Percentiles rank a stretch among this genome's conserved stretches.
Evolutionary conservation across 1,140 invertebrate genomes (phyloP).

Genomic region (Cecropterus lyciades): DNA sequence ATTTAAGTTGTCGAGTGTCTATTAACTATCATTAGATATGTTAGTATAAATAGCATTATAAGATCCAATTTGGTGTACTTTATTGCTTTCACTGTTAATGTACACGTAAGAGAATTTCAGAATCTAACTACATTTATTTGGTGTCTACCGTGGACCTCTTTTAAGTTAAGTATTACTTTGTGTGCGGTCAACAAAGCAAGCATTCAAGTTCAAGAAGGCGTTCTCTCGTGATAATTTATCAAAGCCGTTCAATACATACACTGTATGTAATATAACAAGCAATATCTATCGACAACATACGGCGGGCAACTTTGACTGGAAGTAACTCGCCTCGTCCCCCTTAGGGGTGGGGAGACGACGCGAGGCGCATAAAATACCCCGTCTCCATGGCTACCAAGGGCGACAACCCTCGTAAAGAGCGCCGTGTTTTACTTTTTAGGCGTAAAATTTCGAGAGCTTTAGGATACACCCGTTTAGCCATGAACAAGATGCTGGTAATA

Average conservation of each 20-base stretch:
- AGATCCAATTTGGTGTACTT: too few relatives aligned
- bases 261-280: too few relatives aligned
- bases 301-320: slow-evolving; percentile 45
- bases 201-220: too few relatives aligned
- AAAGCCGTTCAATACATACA: not conserved
- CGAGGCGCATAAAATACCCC: slow-evolving; percentile 67
- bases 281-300: slow-evolving; percentile 14
- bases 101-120: too few relatives aligned
- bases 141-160: too few relatives aligned
- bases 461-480: not conserved
- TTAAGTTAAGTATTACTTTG: too few relatives aligned
- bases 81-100: too few relatives aligned
- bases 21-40: too few relatives aligned
- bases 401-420: slow-evolving; percentile 60
- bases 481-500: not conserved
- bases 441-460: slow-evolving; percentile 8
- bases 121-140: too few relatives aligned
- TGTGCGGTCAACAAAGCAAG: too few relatives aligned
- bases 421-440: slow-evolving; percentile 18
- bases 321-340: slow-evolving; percentile 36
- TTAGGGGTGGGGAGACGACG: slow-evolving; percentile 44
- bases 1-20: too few relatives aligned
- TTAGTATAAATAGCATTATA: too few relatives aligned
- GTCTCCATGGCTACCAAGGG: slow-evolving; percentile 71
- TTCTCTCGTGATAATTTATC: not conserved